These are phyloP conservation scores for Dione vanillae DNA, from an alignment of 2,888 invertebrate genomes.

Conservation along the genomic window DNA sequence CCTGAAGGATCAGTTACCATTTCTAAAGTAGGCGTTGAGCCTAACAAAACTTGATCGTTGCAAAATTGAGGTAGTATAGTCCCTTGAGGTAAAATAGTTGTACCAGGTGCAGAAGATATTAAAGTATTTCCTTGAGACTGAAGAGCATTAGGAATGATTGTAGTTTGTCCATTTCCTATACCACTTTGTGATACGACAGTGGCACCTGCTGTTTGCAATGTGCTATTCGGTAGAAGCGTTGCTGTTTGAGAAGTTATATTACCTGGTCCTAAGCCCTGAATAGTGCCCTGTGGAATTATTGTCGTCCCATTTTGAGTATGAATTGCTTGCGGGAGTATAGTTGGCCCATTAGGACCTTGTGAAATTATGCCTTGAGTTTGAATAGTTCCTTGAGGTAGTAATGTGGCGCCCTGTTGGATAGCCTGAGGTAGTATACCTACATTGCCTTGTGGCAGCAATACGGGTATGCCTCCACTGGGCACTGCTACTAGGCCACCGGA, in stretches of 20 bases:
- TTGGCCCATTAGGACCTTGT: constrained; percentile 83
- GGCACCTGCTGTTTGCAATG: constrained; percentile 70
- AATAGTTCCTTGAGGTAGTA: constrained; percentile 84
- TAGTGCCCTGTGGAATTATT: constrained; percentile 85
- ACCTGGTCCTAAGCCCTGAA: constrained; percentile 72
- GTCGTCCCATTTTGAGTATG: constrained; percentile 85
- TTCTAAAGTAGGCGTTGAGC: constrained; percentile 85
- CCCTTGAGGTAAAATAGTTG: constrained; percentile 86
- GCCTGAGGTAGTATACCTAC: constrained; percentile 80
- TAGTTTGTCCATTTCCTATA: constrained; percentile 78
- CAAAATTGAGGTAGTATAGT: constrained; percentile 81
- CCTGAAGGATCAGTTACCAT: constrained; percentile 86
- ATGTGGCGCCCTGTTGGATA: constrained; percentile 82
- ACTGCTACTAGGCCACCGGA: constrained; percentile 85
- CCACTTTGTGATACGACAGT: constrained; percentile 80
- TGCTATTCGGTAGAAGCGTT: constrained; percentile 71
- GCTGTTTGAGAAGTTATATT: constrained; percentile 73
- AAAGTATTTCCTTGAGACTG: constrained; percentile 82
- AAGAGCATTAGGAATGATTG: constrained; percentile 78
- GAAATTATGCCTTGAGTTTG: constrained; percentile 81
- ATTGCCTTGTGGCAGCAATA: constrained; percentile 80
- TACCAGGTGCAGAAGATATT: constrained; percentile 82
- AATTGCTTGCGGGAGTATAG: constrained; percentile 85
- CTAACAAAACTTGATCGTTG: constrained; percentile 86
- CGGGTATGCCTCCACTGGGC: constrained; percentile 85